phyloP scores from a whole-genome alignment of 2,888 invertebrate genomes.

The Tenthredo scrophulariae region DNA sequence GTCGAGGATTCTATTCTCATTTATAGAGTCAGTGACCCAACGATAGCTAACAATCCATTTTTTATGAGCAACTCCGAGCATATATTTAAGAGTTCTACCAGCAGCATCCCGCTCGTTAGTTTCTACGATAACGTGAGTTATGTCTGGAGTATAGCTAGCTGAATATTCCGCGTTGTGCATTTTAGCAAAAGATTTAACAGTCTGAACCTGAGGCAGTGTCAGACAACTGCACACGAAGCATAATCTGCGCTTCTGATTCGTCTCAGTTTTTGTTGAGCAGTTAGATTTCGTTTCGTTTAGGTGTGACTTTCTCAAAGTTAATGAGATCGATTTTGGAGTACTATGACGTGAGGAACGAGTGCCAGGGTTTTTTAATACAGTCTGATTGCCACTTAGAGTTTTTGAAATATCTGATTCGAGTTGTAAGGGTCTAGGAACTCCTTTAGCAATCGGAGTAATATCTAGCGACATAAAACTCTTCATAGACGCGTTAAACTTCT shows the following conservation, averaged over 20 bases:
- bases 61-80: constrained; percentile 69
- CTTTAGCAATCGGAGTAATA: constrained; percentile 16
- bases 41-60: constrained; percentile 68
- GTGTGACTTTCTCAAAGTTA: not conserved
- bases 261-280: not conserved
- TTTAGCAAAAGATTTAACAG: constrained; percentile 62
- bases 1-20: constrained; percentile 59
- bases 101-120: constrained; percentile 59
- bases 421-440: not conserved
- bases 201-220: constrained; percentile 56
- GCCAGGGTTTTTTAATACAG: constrained; percentile 53
- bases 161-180: constrained; percentile 61
- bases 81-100: constrained; percentile 69
- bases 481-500: not conserved
- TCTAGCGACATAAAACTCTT: constrained; percentile 31
- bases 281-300: not conserved
- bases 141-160: constrained; percentile 60
- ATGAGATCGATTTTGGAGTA: constrained; percentile 62
- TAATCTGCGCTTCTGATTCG: constrained; percentile 46
- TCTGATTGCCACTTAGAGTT: not conserved
- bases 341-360: constrained; percentile 64
- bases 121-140: constrained; percentile 71
- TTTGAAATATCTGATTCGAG: not conserved
- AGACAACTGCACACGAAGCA: constrained; percentile 68
- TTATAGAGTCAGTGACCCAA: constrained; percentile 68